Base-by-base conservation (phyloP, 2,888 invertebrate species). In the Drosophila phalerata region DNA sequence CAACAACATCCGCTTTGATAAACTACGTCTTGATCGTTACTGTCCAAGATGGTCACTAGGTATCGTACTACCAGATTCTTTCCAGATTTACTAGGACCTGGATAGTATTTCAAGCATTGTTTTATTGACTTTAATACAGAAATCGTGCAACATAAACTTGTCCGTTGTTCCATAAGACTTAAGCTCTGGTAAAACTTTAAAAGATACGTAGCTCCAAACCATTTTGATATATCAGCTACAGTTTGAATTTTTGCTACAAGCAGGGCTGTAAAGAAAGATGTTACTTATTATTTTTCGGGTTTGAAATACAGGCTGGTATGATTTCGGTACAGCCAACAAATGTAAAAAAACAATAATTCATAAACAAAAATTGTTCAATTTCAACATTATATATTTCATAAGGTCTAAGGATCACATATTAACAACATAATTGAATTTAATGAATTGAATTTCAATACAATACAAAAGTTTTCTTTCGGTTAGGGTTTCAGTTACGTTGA, bases 1-100 rank as follows among this genome's bases (percentile, higher is more conserved):
- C 82, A 83, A 37, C 85, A 83, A 38, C 57, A 58, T 0, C 79
- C 85, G 17, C 70, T 61, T 48, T 69, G 56, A 62, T 68, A 45
- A 4, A 83, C 66, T 40, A 85, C 51, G 57, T 83, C 73, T 1
- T 43, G n/a, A 19, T 68, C n/a, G 4, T n/a, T 40, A 42, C 38
- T 69, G 52, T 85, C 82, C 11, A 85, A 10, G 25, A 85, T 37
- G 6, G 47, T 32, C 43, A 62, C 6, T 47, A 85, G 61, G 6
- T 56, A 60, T 8, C 49, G 53, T n/a, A 28, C 28, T 13, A 82
- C 64, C 10, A 42, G 11, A 5, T 15, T 8, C 25, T 55, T 74
- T 22, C 66, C 72, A 6, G 55, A 40, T 64, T 79, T 85, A 53
- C 79, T 77, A 1, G 64, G 66, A 5, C 74, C 82, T n/a, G 82